phyloP scores from a whole-genome alignment of 35 echinoderm and acorn worm species.

The Strongylocentrotus purpuratus region DNA sequence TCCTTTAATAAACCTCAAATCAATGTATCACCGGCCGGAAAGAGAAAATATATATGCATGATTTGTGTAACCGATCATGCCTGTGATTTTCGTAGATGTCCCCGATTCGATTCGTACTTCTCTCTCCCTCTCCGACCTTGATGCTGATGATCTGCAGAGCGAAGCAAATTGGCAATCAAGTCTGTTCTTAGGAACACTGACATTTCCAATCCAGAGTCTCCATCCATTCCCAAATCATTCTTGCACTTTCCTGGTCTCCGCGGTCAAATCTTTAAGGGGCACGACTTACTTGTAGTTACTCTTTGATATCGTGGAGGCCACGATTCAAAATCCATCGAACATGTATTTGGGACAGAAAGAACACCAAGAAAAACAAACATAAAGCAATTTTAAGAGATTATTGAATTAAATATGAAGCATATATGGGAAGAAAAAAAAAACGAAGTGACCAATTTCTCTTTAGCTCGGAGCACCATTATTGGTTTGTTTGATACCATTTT shows the following conservation, averaged over 20 bases:
- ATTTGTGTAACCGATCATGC: not conserved
- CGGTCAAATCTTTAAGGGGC: not conserved
- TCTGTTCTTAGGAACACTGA: not conserved
- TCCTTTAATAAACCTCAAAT: not conserved
- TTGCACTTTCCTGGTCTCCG: not conserved
- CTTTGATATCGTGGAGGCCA: not conserved
- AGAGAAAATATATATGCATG: not conserved
- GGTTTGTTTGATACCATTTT: too few relatives aligned
- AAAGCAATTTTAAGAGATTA: too few relatives aligned
- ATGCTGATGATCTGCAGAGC: not conserved
- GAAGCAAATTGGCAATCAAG: slow-evolving; percentile 11
- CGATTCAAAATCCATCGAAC: not conserved
- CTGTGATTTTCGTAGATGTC: not conserved
- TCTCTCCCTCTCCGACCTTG: not conserved
- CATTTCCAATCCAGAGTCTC: not conserved
- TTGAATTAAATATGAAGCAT: too few relatives aligned
- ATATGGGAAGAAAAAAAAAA: too few relatives aligned
- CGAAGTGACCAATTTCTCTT: too few relatives aligned
- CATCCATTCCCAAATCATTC: not conserved
- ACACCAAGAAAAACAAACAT: not conserved
- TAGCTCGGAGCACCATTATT: too few relatives aligned
- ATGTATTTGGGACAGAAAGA: not conserved
- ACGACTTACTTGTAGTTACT: not conserved
- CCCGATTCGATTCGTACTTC: not conserved
- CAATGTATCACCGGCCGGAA: not conserved